Evolutionary conservation across 2,113 vertebrate species (phyloP).

Genomic region (Falco punctatus): DNA sequence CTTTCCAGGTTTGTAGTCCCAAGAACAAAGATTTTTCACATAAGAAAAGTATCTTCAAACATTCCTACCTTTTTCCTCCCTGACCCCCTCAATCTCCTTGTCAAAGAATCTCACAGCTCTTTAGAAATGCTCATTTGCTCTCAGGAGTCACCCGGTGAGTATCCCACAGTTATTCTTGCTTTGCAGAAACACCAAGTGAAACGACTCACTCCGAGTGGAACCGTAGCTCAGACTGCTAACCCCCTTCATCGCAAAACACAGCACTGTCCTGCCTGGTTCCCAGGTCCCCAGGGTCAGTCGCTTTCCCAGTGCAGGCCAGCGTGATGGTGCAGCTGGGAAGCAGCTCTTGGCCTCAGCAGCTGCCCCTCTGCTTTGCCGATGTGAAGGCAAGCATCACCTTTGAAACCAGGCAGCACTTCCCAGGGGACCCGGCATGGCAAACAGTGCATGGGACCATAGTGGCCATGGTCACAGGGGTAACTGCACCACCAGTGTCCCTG

Average conservation of each 20-base stretch:
- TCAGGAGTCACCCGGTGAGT: not conserved
- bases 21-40: not conserved
- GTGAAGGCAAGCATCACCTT: not conserved
- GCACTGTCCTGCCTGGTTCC: not conserved
- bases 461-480: not conserved
- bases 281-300: accelerated
- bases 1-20: not conserved
- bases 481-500: not conserved
- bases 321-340: not conserved
- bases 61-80: not conserved
- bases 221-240: not conserved
- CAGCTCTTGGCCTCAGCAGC: not conserved
- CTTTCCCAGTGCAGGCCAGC: accelerated
- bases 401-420: not conserved
- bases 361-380: accelerated
- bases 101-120: not conserved
- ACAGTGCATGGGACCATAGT: accelerated
- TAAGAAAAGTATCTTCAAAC: not conserved
- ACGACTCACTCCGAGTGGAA: not conserved
- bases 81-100: not conserved
- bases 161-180: not conserved
- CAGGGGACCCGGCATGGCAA: not conserved
- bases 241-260: accelerated
- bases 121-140: not conserved
- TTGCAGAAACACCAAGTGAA: not conserved